Evolutionary conservation across 2,888 invertebrate genomes (phyloP), one percentile per base, ranked within the genome.

Genomic region (Tenthredo mesomela): DNA sequence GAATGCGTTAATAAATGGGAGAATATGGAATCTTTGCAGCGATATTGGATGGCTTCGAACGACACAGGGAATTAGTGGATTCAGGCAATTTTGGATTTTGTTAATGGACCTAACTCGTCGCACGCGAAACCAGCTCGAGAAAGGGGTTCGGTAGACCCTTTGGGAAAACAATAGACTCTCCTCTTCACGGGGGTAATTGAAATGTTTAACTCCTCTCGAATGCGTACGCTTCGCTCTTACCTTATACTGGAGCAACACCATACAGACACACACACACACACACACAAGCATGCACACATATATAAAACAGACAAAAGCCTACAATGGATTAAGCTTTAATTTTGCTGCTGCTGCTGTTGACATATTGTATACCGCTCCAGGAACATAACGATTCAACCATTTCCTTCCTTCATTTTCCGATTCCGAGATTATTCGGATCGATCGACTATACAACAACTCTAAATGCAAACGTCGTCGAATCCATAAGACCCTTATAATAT

Each of bases 161-260:
- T 21, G 73, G 6, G 18, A 40, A 54, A 80, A 80, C 80, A 80
- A 80, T 80, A 54, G 80, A 77, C 77, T 67, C 77, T 61, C 40
- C 47, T 77, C 77, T 80, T 58, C 37, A 80, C 61, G 21, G 80
- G 80, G 3, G 80, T 80, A 80, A 80, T 80, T 80, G 80, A 80
- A 80, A 80, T 80, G 80, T 80, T 80, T 40, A 80, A 80, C 80
- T 80, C 61, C 80, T 80, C 80, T 58, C 61, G 80, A 61, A 80
- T 25, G 21, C 58, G 37, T 50, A n/a, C n/a, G 73, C 43, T 43
- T 43, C 12, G 18, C 77, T 77, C 54, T 77, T 47, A 18, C 54
- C 50, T 50, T 77, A 10, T 9, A 33, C 54, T 6, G 73, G 18
- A 12, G 43, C 40, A 40, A 40, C 73, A 43, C 10, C 12, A 12